Evolutionary conservation across 2,113 vertebrate genomes (phyloP).

Genomic region (Danio rerio): DNA sequence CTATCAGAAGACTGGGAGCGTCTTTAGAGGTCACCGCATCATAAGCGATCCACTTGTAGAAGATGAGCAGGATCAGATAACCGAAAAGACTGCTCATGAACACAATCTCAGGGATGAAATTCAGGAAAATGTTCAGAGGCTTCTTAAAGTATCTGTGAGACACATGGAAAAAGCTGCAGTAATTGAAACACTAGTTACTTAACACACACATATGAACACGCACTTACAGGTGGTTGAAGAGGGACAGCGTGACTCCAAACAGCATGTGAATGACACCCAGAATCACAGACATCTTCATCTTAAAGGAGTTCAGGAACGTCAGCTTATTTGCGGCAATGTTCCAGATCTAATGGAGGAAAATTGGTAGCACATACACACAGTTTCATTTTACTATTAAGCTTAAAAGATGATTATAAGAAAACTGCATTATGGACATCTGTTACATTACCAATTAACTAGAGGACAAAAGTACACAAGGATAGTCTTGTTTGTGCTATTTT

Average conservation of each 20-base stretch:
- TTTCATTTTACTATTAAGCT: background rate
- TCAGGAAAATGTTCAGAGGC: conserved; percentile 93
- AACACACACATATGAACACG: background rate
- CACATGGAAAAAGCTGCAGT: conserved; percentile 7
- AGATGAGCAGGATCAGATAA: conserved; percentile 92
- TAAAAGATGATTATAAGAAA: background rate
- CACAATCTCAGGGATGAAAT: conserved; percentile 96
- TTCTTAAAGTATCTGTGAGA: conserved; percentile 93
- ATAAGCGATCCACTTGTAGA: conserved; percentile 95
- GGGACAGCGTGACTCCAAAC: conserved; percentile 90
- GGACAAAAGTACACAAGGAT: background rate
- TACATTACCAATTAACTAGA: background rate
- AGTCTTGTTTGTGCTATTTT: background rate
- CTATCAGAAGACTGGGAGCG: conserved; percentile 94
- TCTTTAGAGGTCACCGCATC: conserved; percentile 84
- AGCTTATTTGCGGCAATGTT: conserved; percentile 95
- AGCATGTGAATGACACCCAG: conserved; percentile 95
- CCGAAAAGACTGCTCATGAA: conserved; percentile 94
- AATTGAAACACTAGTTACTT: background rate
- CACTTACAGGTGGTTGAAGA: conserved; percentile 93
- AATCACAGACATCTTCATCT: conserved; percentile 99
- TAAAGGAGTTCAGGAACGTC: conserved; percentile 97
- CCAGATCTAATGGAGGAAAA: conserved; percentile 85
- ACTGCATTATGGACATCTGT: background rate
- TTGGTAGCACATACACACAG: background rate